These are phyloP conservation scores for Pinna nobilis DNA, from an alignment of 1,140 invertebrate genomes.

Conservation along the genomic window DNA sequence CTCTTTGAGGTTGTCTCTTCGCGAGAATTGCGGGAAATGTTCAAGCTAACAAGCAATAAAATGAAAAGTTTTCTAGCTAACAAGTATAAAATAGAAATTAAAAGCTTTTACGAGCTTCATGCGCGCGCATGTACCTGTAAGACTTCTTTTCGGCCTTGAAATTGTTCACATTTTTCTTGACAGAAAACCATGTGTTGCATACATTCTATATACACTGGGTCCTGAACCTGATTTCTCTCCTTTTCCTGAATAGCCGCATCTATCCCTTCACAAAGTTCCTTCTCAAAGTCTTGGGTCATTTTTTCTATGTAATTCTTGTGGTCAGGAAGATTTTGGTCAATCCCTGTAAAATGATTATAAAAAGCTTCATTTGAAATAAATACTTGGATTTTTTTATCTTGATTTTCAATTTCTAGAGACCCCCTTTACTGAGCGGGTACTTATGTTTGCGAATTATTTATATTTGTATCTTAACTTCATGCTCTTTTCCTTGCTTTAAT, in stretches of 20 bases:
- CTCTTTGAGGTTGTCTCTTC: too few relatives aligned
- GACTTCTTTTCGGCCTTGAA: constrained; percentile 18
- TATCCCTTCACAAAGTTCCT: constrained; percentile 34
- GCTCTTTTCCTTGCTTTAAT: too few relatives aligned
- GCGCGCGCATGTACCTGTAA: not conserved
- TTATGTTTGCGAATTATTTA: too few relatives aligned
- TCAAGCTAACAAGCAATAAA: too few relatives aligned
- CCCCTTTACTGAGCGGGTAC: too few relatives aligned
- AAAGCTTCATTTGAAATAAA: not conserved
- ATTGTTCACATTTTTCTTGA: constrained; percentile 30
- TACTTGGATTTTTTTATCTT: not conserved
- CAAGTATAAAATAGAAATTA: too few relatives aligned
- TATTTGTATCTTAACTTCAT: too few relatives aligned
- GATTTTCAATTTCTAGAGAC: not conserved
- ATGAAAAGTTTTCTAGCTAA: too few relatives aligned
- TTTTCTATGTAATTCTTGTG: constrained; percentile 46
- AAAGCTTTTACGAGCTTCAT: not conserved
- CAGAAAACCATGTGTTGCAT: constrained; percentile 30
- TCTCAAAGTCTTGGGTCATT: constrained; percentile 43
- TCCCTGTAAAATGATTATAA: constrained; percentile 31
- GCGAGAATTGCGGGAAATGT: too few relatives aligned
- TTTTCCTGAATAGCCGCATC: constrained; percentile 28
- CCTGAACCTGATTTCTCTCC: not conserved
- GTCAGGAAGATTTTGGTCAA: constrained; percentile 34
- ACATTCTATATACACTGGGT: constrained; percentile 35